Conservation (phyloP, 2,888 invertebrate genomes). For the Lobophora halterata region DNA sequence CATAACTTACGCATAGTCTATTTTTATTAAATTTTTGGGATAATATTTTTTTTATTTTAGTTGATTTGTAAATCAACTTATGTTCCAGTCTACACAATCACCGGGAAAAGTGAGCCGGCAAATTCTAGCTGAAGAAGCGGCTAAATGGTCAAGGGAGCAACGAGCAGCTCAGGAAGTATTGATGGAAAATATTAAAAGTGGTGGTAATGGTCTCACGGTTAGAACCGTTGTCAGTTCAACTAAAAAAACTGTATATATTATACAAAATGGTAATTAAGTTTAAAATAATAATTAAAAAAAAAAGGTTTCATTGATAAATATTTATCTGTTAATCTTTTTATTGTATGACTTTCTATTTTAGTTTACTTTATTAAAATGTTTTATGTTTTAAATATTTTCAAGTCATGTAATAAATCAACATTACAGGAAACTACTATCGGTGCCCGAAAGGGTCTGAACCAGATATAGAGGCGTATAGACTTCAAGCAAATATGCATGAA, state of each 20-base stretch:
- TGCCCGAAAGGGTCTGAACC: constrained; percentile 70
- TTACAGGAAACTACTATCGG: constrained; percentile 61
- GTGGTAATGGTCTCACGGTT: constrained; percentile 71
- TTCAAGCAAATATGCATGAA: constrained; percentile 71
- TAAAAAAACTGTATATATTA: constrained; percentile 61
- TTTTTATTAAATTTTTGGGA: too few species aligned
- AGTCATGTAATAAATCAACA: too few species aligned
- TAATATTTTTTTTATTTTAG: too few species aligned
- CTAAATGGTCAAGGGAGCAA: constrained; percentile 74
- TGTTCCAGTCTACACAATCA: constrained; percentile 61
- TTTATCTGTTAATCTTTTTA: too few species aligned
- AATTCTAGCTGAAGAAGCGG: constrained; percentile 70
- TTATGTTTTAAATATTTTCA: too few species aligned
- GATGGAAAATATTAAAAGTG: constrained; percentile 74
- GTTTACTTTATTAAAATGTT: too few species aligned
- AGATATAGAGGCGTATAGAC: constrained; percentile 62
- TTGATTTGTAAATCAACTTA: constrained; percentile 1
- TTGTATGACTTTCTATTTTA: not conserved
- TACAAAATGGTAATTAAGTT: constrained; percentile 61
- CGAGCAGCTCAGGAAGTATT: constrained; percentile 69
- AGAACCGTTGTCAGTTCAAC: constrained; percentile 58
- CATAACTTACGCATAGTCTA: too few species aligned
- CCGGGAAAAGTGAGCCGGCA: constrained; percentile 71
- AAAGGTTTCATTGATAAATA: too few species aligned
- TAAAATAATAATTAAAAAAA: too few species aligned